A percentile compares a stretch with the other conserved stretches of the same genome.
These are phyloP conservation scores for Eupithecia insigniata DNA, from an alignment of 2,888 invertebrate species.

Conservation along the genomic window DNA sequence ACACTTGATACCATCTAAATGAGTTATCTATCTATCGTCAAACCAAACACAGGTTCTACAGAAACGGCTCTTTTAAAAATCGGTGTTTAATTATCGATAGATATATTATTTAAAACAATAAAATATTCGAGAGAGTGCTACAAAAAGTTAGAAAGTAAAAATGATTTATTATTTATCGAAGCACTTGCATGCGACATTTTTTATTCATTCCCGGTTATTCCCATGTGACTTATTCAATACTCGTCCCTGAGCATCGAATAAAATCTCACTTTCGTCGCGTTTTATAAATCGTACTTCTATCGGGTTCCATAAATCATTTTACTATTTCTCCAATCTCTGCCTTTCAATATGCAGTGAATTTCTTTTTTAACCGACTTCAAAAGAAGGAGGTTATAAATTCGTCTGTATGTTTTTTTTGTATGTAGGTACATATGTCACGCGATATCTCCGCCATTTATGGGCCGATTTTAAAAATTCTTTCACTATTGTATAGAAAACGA, in stretches of 20 bases:
- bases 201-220: constrained; percentile 25
- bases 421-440: no score
- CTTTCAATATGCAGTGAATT: constrained; percentile 22
- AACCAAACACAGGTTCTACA: no score
- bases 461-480: no score
- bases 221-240: constrained; percentile 35
- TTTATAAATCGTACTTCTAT: constrained; percentile 36
- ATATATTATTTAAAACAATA: neutral
- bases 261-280: constrained; percentile 31
- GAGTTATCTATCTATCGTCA: no score
- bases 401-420: no score
- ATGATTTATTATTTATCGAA: constrained; percentile 20
- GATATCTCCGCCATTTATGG: no score
- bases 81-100: neutral
- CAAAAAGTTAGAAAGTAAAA: constrained; percentile 8
- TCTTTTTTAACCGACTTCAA: no score
- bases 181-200: constrained; percentile 25
- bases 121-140: neutral
- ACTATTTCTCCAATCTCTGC: constrained; percentile 23
- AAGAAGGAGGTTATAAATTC: no score
- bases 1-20: no score
- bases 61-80: neutral
- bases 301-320: constrained; percentile 34
- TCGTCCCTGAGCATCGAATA: constrained; percentile 32
- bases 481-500: no score